Percentiles rank a stretch among this genome's conserved stretches.
These are phyloP conservation scores for Tortricodes alternella DNA, from an alignment of 2,888 invertebrate genomes.

Conservation along the genomic window DNA sequence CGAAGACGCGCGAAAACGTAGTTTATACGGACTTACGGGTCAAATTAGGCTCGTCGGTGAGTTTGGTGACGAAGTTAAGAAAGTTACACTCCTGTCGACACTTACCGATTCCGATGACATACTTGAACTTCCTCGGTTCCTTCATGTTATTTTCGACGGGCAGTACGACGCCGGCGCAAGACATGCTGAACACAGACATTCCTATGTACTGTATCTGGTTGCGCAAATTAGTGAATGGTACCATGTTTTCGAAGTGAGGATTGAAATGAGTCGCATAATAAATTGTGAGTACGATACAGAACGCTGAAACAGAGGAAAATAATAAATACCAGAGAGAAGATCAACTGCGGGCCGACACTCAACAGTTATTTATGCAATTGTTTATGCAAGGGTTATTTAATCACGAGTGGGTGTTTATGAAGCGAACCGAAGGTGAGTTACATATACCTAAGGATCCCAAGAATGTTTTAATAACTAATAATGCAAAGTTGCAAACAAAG, in stretches of 20 bases:
- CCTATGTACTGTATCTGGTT: constrained; percentile 67
- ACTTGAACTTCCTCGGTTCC: constrained; percentile 49
- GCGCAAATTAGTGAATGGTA: constrained; percentile 18
- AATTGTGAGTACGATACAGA: constrained; percentile 47
- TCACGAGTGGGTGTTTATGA: too few relatives aligned
- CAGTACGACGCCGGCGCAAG: constrained; percentile 63
- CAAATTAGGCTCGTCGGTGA: too few relatives aligned
- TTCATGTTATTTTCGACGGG: constrained; percentile 65
- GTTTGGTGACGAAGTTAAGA: too few relatives aligned
- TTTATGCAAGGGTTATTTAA: too few relatives aligned
- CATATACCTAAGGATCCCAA: too few relatives aligned
- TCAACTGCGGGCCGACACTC: too few relatives aligned
- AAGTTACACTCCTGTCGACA: background rate
- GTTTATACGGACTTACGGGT: too few relatives aligned
- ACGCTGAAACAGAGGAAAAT: constrained; percentile 44
- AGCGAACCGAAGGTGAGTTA: too few relatives aligned
- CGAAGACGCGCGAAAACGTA: too few relatives aligned
- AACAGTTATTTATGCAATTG: too few relatives aligned
- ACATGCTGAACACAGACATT: constrained; percentile 81
- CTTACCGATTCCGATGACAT: constrained; percentile 49
- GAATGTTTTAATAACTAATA: too few relatives aligned
- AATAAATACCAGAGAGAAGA: background rate
- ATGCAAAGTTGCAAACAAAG: too few relatives aligned
- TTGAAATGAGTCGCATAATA: constrained; percentile 50
- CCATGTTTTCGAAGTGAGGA: constrained; percentile 46